phyloP scores from a whole-genome alignment of 2,797 vertebrate species.

The Sebastes taczanowskii region DNA sequence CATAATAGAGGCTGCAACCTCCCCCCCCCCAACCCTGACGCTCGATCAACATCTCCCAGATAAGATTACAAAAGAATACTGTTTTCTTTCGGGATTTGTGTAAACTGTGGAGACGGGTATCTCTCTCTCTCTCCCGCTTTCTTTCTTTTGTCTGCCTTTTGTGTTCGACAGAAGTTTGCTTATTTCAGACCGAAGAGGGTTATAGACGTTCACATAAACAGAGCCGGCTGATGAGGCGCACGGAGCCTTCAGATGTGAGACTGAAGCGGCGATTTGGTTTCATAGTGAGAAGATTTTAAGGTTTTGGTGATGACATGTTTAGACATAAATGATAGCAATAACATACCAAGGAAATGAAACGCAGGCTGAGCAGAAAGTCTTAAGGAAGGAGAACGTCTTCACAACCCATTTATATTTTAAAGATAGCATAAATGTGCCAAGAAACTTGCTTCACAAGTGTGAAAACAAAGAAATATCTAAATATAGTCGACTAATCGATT shows the following conservation, averaged over 20 bases:
- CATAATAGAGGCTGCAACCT: constrained; percentile 81
- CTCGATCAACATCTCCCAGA: constrained; percentile 82
- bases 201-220: constrained; percentile 63
- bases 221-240: constrained; percentile 22
- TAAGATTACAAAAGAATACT: constrained; percentile 86
- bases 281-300: not conserved
- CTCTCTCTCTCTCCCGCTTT: constrained; percentile 31
- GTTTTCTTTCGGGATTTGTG: constrained; percentile 83
- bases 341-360: no score
- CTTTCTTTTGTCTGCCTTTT: constrained; percentile 55
- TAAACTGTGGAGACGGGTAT: constrained; percentile 81
- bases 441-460: no score
- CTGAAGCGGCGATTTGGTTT: constrained; percentile 27
- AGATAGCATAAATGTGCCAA: no score
- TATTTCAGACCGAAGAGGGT: constrained; percentile 61
- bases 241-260: constrained; percentile 24
- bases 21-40: constrained; percentile 46
- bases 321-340: not conserved
- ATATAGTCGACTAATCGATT: no score
- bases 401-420: no score
- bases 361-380: no score
- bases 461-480: no score
- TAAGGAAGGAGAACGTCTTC: no score
- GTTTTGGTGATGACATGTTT: constrained; percentile 16
- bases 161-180: constrained; percentile 51